Conservation (phyloP, 1,140 invertebrate species). For the Hypsibius dujardini region DNA sequence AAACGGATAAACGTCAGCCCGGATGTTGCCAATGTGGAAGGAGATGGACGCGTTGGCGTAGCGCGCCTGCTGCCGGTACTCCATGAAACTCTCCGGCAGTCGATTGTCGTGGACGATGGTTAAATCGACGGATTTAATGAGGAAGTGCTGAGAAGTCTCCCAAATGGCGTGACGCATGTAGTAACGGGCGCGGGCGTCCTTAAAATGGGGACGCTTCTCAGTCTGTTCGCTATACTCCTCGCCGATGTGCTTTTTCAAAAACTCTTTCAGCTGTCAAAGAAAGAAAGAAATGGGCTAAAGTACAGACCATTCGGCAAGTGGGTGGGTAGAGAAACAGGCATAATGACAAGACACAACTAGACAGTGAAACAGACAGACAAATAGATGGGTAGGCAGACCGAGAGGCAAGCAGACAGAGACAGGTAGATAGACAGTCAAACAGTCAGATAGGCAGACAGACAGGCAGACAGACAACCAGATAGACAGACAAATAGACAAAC, state of each 20-base stretch:
- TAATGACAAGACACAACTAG: too few species aligned
- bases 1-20: too few species aligned
- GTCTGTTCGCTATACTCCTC: constrained; percentile 9
- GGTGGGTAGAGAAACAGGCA: neutral
- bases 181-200: constrained; percentile 10
- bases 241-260: constrained; percentile 10
- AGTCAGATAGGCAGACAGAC: too few species aligned
- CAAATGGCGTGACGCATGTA: constrained; percentile 12
- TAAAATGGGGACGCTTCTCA: constrained; percentile 8
- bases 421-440: neutral
- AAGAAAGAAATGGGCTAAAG: too few species aligned
- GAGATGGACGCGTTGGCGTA: constrained; percentile 14
- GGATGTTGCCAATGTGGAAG: neutral
- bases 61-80: neutral
- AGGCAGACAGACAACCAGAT: too few species aligned
- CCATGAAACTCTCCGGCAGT: neutral
- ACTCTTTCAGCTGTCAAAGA: neutral
- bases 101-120: constrained; percentile 10
- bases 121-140: neutral
- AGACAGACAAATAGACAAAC: too few species aligned
- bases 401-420: neutral
- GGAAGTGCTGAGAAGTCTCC: constrained; percentile 14
- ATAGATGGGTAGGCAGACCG: too few species aligned
- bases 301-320: too few species aligned
- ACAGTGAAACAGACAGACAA: too few species aligned